phyloP scores from a whole-genome alignment of 2,113 vertebrate species.

The Andinoacara biseriatus region DNA sequence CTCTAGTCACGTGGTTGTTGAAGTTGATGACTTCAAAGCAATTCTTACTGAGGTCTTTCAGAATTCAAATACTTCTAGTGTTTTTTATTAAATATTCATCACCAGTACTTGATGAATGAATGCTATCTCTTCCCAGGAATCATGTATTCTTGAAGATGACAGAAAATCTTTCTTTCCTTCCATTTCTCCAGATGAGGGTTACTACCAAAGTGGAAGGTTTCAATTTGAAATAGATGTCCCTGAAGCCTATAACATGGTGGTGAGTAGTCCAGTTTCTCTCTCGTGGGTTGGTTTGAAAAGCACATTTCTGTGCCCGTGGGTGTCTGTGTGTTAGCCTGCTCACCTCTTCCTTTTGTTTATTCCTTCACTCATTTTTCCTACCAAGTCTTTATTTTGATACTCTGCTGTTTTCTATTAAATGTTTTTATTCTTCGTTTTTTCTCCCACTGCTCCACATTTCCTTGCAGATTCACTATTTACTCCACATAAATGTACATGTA shows the following conservation, averaged over 20 bases:
- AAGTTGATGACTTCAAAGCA: background rate
- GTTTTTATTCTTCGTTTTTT: background rate
- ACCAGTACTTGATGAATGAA: background rate
- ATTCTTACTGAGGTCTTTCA: background rate
- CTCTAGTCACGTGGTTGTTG: background rate
- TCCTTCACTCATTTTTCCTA: background rate
- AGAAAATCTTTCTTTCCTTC: background rate
- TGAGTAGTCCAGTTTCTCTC: constrained; percentile 78
- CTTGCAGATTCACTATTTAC: background rate
- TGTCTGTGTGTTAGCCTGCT: background rate
- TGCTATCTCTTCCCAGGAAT: background rate
- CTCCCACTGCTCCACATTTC: background rate
- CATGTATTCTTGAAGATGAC: background rate
- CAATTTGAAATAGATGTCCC: constrained; percentile 98
- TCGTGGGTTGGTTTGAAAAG: background rate
- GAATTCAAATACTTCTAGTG: background rate
- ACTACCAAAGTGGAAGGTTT: constrained; percentile 98
- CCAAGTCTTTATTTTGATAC: background rate
- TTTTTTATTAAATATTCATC: background rate
- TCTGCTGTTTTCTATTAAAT: background rate
- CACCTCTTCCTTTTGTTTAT: background rate
- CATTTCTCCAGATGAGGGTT: constrained; percentile 91
- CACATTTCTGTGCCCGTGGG: background rate
- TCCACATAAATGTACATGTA: background rate
- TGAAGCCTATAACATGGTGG: constrained; percentile 99